A percentile compares a stretch with the other conserved stretches of the same genome.
phyloP scores from a whole-genome alignment of 2,888 invertebrate genomes.

The Phyllotreta cruciferae region DNA sequence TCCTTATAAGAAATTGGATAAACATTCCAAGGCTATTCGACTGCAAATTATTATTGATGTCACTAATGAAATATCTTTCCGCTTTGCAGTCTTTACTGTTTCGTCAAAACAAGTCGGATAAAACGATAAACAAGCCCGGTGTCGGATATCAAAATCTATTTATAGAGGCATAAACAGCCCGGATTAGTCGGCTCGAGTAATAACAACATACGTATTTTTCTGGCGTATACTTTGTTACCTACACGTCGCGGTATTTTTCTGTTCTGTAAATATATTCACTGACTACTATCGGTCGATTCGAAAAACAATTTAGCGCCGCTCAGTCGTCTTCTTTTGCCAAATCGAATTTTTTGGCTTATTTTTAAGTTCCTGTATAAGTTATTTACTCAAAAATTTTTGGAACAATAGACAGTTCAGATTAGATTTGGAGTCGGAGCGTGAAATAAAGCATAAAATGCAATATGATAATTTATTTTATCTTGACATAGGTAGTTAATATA shows the following conservation, averaged over 20 bases:
- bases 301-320: slow-evolving; percentile 8
- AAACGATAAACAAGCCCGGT: slow-evolving; percentile 4
- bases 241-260: neutral
- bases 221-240: slow-evolving; percentile 1
- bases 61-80: too few species aligned
- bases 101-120: slow-evolving; percentile 2
- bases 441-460: neutral
- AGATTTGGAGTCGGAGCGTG: neutral
- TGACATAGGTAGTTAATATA: slow-evolving; percentile 2
- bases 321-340: neutral
- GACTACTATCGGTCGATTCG: neutral
- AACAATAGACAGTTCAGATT: too few species aligned
- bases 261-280: slow-evolving; percentile 2
- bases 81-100: neutral
- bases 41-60: too few species aligned
- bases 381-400: too few species aligned
- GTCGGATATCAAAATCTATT: slow-evolving; percentile 8
- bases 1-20: too few species aligned
- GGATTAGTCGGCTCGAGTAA: slow-evolving; percentile 6
- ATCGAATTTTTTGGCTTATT: too few species aligned
- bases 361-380: too few species aligned
- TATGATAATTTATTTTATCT: slow-evolving; percentile 8
- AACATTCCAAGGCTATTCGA: too few species aligned
- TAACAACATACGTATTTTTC: slow-evolving; percentile 2
- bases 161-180: slow-evolving; percentile 5